These are phyloP conservation scores for Trissolcus brochymenae DNA, from an alignment of 2,888 invertebrate genomes.

Conservation along the genomic window DNA sequence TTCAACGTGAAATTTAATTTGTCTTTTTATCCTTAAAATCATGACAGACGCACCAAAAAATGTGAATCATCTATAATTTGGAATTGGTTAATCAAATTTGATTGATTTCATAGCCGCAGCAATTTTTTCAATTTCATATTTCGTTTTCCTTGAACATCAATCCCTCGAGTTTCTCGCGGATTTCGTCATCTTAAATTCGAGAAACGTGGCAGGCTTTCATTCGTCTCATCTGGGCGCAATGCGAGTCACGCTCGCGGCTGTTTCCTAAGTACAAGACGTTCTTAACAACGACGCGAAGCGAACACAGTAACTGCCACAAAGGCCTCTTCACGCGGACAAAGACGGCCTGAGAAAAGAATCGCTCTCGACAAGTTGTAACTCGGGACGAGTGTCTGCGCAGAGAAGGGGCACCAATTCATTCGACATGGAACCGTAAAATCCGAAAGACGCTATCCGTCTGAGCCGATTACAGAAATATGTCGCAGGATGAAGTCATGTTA, in stretches of 20 bases:
- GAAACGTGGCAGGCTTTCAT: conserved; percentile 27
- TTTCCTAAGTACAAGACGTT: conserved; percentile 54
- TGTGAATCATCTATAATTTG: no score
- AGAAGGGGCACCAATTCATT: conserved; percentile 32
- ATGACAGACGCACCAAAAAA: no score
- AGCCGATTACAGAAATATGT: conserved; percentile 52
- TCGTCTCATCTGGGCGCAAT: conserved; percentile 38
- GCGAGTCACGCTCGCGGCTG: conserved; percentile 54
- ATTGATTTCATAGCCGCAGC: no score
- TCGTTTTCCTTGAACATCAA: conserved; percentile 8
- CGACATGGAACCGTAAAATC: conserved; percentile 27
- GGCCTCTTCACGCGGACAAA: conserved; percentile 48
- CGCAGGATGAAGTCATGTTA: conserved; percentile 57
- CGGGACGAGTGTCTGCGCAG: conserved; percentile 10
- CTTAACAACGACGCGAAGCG: conserved; percentile 55
- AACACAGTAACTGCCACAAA: conserved; percentile 55
- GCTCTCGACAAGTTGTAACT: conserved; percentile 50
- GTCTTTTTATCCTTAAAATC: no score
- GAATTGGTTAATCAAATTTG: no score
- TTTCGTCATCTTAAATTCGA: background rate
- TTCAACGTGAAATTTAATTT: no score
- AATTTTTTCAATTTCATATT: background rate
- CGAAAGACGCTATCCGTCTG: conserved; percentile 35
- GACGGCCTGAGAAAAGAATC: conserved; percentile 36
- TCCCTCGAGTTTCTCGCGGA: background rate